These are phyloP conservation scores for Mythimna ferrago DNA, from an alignment of 2,888 invertebrate genomes.

Conservation along the genomic window DNA sequence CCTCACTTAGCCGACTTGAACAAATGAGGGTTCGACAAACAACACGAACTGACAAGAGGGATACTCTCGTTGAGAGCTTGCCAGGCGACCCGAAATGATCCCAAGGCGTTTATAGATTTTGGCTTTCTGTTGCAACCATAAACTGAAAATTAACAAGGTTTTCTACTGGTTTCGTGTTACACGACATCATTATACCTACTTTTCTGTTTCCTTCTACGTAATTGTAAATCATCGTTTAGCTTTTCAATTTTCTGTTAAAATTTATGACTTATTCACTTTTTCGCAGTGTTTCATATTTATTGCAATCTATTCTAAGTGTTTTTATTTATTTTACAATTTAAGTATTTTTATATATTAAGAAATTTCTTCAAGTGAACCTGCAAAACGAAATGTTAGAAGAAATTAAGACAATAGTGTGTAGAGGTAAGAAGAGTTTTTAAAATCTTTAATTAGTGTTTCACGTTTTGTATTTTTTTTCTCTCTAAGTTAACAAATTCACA, in stretches of 20 bases:
- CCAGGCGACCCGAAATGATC: slow-evolving; percentile 1
- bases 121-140: slow-evolving; percentile 1
- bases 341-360: too few species aligned
- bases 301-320: not conserved
- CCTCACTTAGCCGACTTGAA: slow-evolving; percentile 7
- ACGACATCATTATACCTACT: not conserved
- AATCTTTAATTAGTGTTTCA: too few species aligned
- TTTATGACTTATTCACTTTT: not conserved
- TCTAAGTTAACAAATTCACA: too few species aligned
- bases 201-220: not conserved
- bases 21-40: slow-evolving; percentile 15
- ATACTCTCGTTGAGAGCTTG: slow-evolving; percentile 2
- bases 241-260: not conserved
- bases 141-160: not conserved
- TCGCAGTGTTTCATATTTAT: not conserved
- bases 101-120: slow-evolving; percentile 5
- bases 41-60: slow-evolving; percentile 1
- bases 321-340: too few species aligned
- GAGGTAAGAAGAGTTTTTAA: too few species aligned
- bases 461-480: too few species aligned
- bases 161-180: not conserved
- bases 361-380: too few species aligned
- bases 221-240: not conserved
- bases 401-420: too few species aligned
- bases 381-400: too few species aligned